Conservation (phyloP, 2,797 vertebrate species). For the Pseudochromis fuscus region DNA sequence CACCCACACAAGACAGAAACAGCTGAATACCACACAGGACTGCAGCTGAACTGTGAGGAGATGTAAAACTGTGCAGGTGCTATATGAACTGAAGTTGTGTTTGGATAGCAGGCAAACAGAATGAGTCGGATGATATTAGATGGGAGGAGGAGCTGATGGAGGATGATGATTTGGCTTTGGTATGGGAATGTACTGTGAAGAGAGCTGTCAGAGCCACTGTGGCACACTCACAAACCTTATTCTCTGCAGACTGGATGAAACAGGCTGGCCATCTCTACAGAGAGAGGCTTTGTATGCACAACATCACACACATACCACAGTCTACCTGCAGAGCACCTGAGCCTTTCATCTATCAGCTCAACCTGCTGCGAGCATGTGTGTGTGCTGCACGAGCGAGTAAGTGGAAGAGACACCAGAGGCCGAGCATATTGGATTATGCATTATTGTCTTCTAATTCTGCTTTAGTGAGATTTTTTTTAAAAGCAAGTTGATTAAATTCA, state of each 20-base stretch:
- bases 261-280: constrained; percentile 23
- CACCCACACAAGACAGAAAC: background rate
- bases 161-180: constrained; percentile 45
- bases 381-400: background rate
- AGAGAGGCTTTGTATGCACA: constrained; percentile 49
- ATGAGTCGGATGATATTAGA: constrained; percentile 20
- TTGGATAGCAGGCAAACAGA: constrained; percentile 12
- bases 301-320: constrained; percentile 22
- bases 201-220: constrained; percentile 53
- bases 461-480: no score
- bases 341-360: constrained; percentile 60
- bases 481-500: background rate
- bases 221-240: constrained; percentile 2
- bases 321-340: constrained; percentile 59
- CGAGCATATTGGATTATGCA: background rate
- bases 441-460: no score
- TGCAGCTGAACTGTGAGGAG: constrained; percentile 1
- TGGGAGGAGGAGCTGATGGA: constrained; percentile 31
- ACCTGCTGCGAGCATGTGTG: constrained; percentile 42
- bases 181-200: constrained; percentile 30
- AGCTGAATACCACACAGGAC: constrained; percentile 8
- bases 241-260: constrained; percentile 33
- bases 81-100: constrained; percentile 12
- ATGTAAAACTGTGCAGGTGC: constrained; percentile 5
- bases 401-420: constrained; percentile 27